Base-by-base conservation (phyloP, 2,888 invertebrate species). In the Aquatica leii region DNA sequence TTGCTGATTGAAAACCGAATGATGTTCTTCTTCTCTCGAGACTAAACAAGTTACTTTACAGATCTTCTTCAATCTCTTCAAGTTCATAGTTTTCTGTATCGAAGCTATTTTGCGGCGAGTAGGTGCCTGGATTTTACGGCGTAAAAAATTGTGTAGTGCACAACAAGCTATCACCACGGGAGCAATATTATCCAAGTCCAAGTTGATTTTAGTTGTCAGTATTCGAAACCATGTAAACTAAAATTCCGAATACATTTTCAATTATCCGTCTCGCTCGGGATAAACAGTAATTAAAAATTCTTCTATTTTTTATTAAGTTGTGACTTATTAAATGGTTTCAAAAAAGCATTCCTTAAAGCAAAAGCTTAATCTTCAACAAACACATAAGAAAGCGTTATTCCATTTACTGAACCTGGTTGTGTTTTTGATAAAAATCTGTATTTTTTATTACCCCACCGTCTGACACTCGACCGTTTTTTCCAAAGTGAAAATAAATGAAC, bases 361-460 rank as follows among this genome's bases (percentile, higher is more conserved):
- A 43, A 43, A 43, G 43, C 43, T 43, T 43, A 6, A 14, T 43
- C 43, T 43, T 15, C 43, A 12, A 15, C 14, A 14, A 43, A 43
- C 14, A 43, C 43, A 14, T 43, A 43, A 43, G 12, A 8, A 43
- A 43, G 43, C 43, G 43, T 43, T 43, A 43, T 14, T 43, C 17
- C 15, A 43, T 43, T 43, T 9, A 43, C 43, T 14, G 43, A 43
- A 43, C 18, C 11, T 40, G 3, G 40, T 40, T 15, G 12, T 43
- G 18, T 43, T 43, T 43, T 43, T 43, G 43, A 43, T 43, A 43
- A 43, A 43, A 43, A 43, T 43, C 43, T 43, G 43, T 43, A 18
- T 43, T 43, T 43, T 18, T 43, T 43, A 43, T 12, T 14, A 18
- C 43, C 2, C 14, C 43, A 43, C 43, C 43, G 43, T 15, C 43